A percentile compares a stretch with the other conserved stretches of the same genome.
These are phyloP conservation scores for Orestias chungarensis DNA, from an alignment of 2,797 vertebrate species.

Conservation along the genomic window DNA sequence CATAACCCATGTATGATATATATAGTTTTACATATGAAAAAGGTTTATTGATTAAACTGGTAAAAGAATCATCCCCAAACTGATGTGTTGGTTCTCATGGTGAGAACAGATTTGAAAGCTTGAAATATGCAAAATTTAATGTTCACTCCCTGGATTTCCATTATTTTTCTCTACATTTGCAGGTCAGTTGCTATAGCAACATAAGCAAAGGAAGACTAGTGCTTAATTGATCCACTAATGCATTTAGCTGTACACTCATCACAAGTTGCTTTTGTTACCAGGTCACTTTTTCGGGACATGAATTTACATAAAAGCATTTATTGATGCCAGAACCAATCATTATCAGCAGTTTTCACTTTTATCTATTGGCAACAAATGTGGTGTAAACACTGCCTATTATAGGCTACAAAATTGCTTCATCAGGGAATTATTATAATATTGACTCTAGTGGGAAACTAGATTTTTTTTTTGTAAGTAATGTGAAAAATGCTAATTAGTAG, in stretches of 20 bases:
- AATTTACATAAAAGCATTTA: slow-evolving; percentile 97
- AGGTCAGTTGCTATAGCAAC: slow-evolving; percentile 92
- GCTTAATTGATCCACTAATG: slow-evolving; percentile 99
- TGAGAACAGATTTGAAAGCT: slow-evolving; percentile 61
- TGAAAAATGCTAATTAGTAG: slow-evolving; percentile 65
- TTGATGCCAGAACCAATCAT: slow-evolving; percentile 92
- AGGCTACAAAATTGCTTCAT: slow-evolving; percentile 90
- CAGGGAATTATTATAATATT: slow-evolving; percentile 77
- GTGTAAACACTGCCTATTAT: slow-evolving; percentile 84
- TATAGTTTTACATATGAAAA: background rate
- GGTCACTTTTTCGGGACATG: slow-evolving; percentile 91
- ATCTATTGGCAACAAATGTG: slow-evolving; percentile 88
- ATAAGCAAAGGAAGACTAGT: slow-evolving; percentile 84
- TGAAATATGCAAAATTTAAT: slow-evolving; percentile 60
- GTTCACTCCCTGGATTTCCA: slow-evolving; percentile 78
- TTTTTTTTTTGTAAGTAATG: slow-evolving; percentile 62
- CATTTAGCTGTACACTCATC: slow-evolving; percentile 90
- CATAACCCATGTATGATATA: background rate
- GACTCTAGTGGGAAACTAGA: slow-evolving; percentile 72
- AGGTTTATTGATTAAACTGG: background rate
- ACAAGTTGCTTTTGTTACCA: slow-evolving; percentile 96
- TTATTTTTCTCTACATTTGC: slow-evolving; percentile 70
- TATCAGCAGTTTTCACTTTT: slow-evolving; percentile 91
- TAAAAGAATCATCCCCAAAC: slow-evolving; percentile 9
- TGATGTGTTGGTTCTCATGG: slow-evolving; percentile 47